Base-by-base conservation (phyloP, 2,888 invertebrate species). In the Caenorhabditis sp. region DNA sequence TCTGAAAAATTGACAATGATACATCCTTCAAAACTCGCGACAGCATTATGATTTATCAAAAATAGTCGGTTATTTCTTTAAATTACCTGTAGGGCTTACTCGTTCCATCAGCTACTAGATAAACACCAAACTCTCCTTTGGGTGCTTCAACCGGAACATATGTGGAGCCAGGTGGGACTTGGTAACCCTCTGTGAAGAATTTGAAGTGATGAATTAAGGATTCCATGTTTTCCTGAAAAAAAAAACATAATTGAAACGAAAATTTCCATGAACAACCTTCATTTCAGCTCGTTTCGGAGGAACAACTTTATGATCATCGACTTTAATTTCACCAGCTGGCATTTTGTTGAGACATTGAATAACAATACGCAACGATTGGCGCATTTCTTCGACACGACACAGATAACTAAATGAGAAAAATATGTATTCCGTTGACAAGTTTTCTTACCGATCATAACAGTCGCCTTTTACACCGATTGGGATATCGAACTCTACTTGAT, bases 181-280 rank as follows among this genome's bases (percentile, higher is more conserved):
- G 93, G 90, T 93, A 97, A 0, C 97, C 97, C 89, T 97, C 96
- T 0, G 95, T 94, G 90, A 93, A 97, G 79, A 97, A 90, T 90
- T 97, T 99, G 90, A 97, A 99, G 90, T 97, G 97, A 89, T 97
- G 97, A 88, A 97, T 97, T 62, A 97, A 90, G 0, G 97, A 94
- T 88, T 97, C 97, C 97, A 97, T 97, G 0, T 91, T 91, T 31
- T 89, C 89, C 31, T 31, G 31, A 31, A 4, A 31, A 31, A 10
- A 31, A 90, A 90, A 27, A 12, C n/a, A n/a, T n/a, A n/a, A n/a
- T n/a, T n/a, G n/a, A n/a, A n/a, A n/a, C n/a, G n/a, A n/a, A n/a
- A n/a, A n/a, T n/a, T n/a, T n/a, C n/a, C n/a, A n/a, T n/a, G n/a
- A n/a, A n/a, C 31, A 4, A 31, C 31, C 91, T 99, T 99, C 99